Evolutionary conservation across 2,888 invertebrate genomes (phyloP), one percentile per base, ranked within the genome.

Genomic region (Nemotelus nigrinus): DNA sequence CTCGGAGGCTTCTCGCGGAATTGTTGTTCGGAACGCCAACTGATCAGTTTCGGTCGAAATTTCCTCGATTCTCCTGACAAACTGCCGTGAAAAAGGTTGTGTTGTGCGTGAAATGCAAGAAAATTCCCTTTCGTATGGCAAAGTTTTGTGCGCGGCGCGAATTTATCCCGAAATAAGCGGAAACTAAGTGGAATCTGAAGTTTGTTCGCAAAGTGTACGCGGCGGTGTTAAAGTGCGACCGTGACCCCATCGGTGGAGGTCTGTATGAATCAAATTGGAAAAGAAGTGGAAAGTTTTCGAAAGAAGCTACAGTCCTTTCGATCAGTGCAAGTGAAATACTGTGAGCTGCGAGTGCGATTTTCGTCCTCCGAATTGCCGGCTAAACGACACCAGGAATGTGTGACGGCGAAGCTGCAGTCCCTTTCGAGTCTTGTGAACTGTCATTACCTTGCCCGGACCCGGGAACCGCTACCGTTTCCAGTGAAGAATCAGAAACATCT

Each of bases 331-430:
- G 25, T 25, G 25, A 25, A 25, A 25, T 25, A 25, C 25, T 25
- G 25, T 25, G 25, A 25, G 25, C 25, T 25, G 25, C 1, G 1
- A 25, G 25, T 25, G 25, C 25, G 25, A 25, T 25, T 25, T 25
- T 25, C 25, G 25, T 25, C 25, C 25, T 25, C 25, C 25, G 25
- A 25, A 25, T 25, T 25, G 25, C 25, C 25, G 25, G 25, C 25
- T 25, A 25, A 25, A 25, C 25, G 25, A 25, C 25, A 70, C 41
- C n/a, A 70, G 70, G 70, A 55, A 70, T 70, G 70, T 55, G 70
- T 70, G 70, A 70, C 70, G 70, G 70, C 53, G 70, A 70, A 70
- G 70, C 53, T 41, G 53, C 55, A 41, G 39, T 70, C 50, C 43
- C 70, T 55, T 8, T 55, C 70, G 53, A 48, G 53, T 25, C 53